Base-by-base conservation (phyloP, 1,140 invertebrate species). In the Zaprionus taronus region DNA sequence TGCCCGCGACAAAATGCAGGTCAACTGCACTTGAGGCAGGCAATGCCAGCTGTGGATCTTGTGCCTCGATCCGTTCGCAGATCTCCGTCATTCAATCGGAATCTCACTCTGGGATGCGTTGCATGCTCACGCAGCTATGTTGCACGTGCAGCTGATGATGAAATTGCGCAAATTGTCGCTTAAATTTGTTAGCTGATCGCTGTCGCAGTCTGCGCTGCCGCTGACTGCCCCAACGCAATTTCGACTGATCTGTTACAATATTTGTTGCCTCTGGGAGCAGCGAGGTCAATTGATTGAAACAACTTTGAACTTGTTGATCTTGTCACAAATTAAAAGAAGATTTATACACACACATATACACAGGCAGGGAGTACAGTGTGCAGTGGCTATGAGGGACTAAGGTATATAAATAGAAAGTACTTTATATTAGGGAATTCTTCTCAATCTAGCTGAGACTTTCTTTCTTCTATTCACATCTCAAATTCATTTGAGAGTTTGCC, bases 221-320 rank as follows among this genome's bases (percentile, higher is more conserved):
- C 66, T 2, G 56, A 9, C 31, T 31, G 17, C 47, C 20, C 9
- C 64, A 22, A 57, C 71, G 60, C 53, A 34, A 41, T 44, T 68
- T 63, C 47, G 73, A 65, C 72, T 72, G 86, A 91, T 91, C 82
- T 91, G 82, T 91, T 91, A 91, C 86, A 91, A 83, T 90, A 82
- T 82, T 80, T 87, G 83, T 89, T 57, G 84, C 85, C 85, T 78
- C 85, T 91, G 86, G 86, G 86, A 91, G 80, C 80, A 49, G 81
- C 80, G 82, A 92, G 91, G 91, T 92, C 91, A 92, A 92, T 92
- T 92, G 91, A 92, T 86, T 91, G 83, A 92, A 92, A 92, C 91
- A 92, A 92, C 91, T 92, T 92, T 92, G 91, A 92, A 92, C 91
- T 92, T 92, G 91, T 92, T 92, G 91, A 92, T 92, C 91, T 92